These are phyloP conservation scores for Vireo griseus DNA, from an alignment of 2,797 vertebrate species.

Conservation along the genomic window DNA sequence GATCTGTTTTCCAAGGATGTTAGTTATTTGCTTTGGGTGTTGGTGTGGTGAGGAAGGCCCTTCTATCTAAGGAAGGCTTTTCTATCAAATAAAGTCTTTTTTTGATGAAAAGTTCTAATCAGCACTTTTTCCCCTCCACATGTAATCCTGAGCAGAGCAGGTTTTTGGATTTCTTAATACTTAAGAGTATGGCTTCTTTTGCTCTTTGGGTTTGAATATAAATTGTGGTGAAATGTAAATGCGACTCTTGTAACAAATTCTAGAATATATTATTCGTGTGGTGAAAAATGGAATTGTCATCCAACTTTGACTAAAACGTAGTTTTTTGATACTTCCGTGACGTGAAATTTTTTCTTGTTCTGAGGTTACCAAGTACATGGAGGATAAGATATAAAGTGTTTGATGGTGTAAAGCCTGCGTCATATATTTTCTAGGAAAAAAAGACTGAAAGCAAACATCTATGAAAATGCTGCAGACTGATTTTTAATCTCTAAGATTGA, in stretches of 20 bases:
- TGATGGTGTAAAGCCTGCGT: not conserved
- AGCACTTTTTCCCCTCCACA: fast-evolving
- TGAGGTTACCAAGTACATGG: not conserved
- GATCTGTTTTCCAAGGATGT: not conserved
- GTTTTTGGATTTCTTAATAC: not conserved
- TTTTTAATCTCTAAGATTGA: not conserved
- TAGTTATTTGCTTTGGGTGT: not conserved
- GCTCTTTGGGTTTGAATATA: not conserved
- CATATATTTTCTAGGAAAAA: not conserved
- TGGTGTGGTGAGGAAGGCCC: not conserved
- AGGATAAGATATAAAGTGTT: not conserved
- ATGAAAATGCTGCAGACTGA: not conserved
- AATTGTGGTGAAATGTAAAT: not conserved
- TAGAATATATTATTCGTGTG: not conserved
- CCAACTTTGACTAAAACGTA: not conserved
- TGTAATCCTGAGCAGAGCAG: not conserved
- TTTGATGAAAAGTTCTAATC: not conserved
- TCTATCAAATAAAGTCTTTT: not conserved
- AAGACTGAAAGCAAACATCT: not conserved
- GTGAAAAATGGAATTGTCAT: not conserved
- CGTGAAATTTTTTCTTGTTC: not conserved
- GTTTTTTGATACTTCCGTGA: not conserved
- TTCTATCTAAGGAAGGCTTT: not conserved
- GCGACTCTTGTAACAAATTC: not conserved
- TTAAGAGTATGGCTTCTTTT: not conserved